Percentiles rank a stretch among this genome's conserved stretches.
Conservation (phyloP, 2,113 vertebrate species). For the Nannospalax galili region DNA sequence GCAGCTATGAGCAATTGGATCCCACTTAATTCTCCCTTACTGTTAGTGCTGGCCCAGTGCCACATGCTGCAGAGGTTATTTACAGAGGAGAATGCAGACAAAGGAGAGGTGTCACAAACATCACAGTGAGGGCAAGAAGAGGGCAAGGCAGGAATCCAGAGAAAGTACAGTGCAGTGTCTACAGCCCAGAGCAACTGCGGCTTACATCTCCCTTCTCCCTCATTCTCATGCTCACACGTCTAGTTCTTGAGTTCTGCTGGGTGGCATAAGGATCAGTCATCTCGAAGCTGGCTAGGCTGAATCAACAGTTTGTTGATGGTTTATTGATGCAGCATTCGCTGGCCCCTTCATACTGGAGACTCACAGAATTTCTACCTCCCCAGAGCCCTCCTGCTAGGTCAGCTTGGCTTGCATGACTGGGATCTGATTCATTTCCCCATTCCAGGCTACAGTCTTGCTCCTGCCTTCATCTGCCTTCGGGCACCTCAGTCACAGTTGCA, state of each 20-base stretch:
- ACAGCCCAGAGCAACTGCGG: no score
- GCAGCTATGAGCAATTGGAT: not conserved
- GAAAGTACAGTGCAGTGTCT: not conserved
- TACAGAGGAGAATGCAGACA: not conserved
- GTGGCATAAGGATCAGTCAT: not conserved
- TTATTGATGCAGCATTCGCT: not conserved
- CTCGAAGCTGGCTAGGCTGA: not conserved
- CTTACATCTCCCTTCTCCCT: not conserved
- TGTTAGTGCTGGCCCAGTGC: not conserved
- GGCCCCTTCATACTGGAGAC: not conserved
- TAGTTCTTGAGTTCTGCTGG: not conserved
- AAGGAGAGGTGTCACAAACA: not conserved
- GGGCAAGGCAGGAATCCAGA: not conserved
- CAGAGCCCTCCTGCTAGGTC: not conserved
- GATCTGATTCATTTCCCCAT: not conserved
- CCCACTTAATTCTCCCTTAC: not conserved
- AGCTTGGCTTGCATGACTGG: not conserved
- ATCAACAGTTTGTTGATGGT: not conserved
- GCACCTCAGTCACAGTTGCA: not conserved
- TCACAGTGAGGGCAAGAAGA: accelerated
- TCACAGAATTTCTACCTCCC: not conserved
- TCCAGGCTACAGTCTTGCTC: not conserved
- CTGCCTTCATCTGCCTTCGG: not conserved
- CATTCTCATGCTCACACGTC: not conserved
- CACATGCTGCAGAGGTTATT: not conserved